These are phyloP conservation scores for Genyomyrus donnyi DNA, from an alignment of 2,113 vertebrate genomes.

Conservation along the genomic window DNA sequence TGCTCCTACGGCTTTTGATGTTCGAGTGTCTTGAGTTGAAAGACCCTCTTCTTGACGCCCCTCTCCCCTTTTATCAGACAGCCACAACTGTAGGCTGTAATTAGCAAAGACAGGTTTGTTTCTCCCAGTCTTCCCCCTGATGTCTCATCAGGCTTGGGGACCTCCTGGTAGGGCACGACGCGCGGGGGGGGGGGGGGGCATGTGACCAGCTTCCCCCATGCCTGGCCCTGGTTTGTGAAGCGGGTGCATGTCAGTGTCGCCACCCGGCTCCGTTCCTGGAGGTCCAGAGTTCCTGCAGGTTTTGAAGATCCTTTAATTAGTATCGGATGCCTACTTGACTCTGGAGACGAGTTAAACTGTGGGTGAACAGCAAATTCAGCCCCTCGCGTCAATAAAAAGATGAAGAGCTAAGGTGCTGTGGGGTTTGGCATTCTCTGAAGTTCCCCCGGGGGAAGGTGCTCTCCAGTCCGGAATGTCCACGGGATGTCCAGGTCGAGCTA, in stretches of 20 bases:
- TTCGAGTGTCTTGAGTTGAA: not conserved
- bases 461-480: not conserved
- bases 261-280: not conserved
- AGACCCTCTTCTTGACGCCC: too few relatives aligned
- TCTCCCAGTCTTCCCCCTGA: conserved; percentile 18
- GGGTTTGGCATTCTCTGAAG: not conserved
- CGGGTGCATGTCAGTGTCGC: not conserved
- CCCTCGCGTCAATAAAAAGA: not conserved
- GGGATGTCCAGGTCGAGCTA: not conserved
- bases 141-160: not conserved
- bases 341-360: not conserved
- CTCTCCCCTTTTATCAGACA: conserved; percentile 1
- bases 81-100: not conserved
- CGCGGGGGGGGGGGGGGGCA: not conserved
- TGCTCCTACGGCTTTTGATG: not conserved
- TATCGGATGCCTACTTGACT: not conserved
- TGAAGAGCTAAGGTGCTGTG: not conserved
- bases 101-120: not conserved
- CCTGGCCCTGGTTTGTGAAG: not conserved
- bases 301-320: not conserved
- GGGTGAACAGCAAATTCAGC: not conserved
- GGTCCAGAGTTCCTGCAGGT: not conserved
- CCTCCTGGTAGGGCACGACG: not conserved
- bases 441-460: not conserved
- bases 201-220: not conserved